Evolutionary conservation across 2,888 invertebrate species (phyloP).

Genomic region (Tupiocoris notatus): DNA sequence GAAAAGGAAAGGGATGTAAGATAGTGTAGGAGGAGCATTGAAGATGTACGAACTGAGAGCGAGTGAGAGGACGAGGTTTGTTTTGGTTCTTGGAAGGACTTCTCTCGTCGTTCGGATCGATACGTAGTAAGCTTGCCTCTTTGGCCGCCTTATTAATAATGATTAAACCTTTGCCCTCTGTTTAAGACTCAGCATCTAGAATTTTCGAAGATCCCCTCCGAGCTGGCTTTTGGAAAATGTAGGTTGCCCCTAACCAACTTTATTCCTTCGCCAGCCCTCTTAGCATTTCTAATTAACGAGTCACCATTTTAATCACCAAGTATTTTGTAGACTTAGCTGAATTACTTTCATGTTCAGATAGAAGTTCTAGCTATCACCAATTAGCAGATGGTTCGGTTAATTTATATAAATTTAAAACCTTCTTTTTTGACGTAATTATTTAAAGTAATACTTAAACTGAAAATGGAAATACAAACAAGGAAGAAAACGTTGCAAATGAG

Average conservation of each 20-base stretch:
- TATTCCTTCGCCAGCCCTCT: neutral
- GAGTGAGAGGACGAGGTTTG: slow-evolving; percentile 15
- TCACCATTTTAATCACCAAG: neutral
- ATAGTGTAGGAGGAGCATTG: neutral
- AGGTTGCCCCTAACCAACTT: neutral
- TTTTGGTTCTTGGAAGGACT: slow-evolving; percentile 22
- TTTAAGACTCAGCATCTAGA: slow-evolving; percentile 10
- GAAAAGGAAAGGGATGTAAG: neutral
- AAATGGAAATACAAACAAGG: too few species aligned
- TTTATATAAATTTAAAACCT: too few species aligned
- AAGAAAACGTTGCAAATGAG: too few species aligned
- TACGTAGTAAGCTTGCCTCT: slow-evolving; percentile 27
- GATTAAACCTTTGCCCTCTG: slow-evolving; percentile 35
- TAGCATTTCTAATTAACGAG: neutral
- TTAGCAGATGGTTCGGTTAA: too few species aligned
- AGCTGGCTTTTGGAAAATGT: neutral
- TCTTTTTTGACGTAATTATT: too few species aligned
- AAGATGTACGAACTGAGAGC: neutral
- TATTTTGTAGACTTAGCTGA: neutral
- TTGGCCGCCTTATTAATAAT: slow-evolving; percentile 33
- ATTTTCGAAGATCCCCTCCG: neutral
- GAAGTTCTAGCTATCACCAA: too few species aligned
- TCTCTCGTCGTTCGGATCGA: slow-evolving; percentile 14
- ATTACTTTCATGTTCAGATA: neutral
- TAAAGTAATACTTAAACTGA: too few species aligned